phyloP scores from a whole-genome alignment of 2,888 invertebrate genomes.

The Galeruca laticollis region DNA sequence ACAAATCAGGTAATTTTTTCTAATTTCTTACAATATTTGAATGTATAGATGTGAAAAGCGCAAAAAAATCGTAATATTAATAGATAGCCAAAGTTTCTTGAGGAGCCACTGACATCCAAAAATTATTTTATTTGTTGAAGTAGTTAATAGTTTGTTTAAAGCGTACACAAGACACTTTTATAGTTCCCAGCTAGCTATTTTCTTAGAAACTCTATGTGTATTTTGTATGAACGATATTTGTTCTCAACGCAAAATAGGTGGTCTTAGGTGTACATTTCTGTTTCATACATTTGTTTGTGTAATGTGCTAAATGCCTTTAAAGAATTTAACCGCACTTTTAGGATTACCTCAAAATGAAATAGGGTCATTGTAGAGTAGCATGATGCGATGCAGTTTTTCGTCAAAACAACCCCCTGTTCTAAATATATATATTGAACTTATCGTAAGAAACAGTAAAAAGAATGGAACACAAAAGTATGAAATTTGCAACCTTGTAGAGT shows the following conservation, averaged over 20 bases:
- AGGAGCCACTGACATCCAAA: slow-evolving; percentile 19
- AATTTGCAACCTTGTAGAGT: too few species aligned
- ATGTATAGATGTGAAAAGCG: too few species aligned
- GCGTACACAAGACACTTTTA: slow-evolving; percentile 52
- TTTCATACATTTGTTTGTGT: slow-evolving; percentile 3
- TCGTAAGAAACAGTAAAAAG: too few species aligned
- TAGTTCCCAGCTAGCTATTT: slow-evolving; percentile 60
- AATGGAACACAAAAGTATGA: too few species aligned
- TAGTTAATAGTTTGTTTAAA: slow-evolving; percentile 59
- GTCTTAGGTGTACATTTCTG: slow-evolving; percentile 19
- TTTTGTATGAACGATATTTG: slow-evolving; percentile 29
- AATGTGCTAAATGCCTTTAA: slow-evolving; percentile 9
- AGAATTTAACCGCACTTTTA: background rate
- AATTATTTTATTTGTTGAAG: slow-evolving; percentile 56
- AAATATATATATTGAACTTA: too few species aligned
- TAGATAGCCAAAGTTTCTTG: background rate
- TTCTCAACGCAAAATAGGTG: slow-evolving; percentile 32
- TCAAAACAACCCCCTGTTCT: too few species aligned
- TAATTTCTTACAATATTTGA: too few species aligned
- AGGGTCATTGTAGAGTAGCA: too few species aligned
- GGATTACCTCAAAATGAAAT: too few species aligned
- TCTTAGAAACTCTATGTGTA: slow-evolving; percentile 53
- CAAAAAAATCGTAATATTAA: too few species aligned
- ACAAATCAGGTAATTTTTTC: too few species aligned
- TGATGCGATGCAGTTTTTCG: too few species aligned